Evolutionary conservation across 2,113 vertebrate species (phyloP).

Genomic region (Amphiprion ocellaris): DNA sequence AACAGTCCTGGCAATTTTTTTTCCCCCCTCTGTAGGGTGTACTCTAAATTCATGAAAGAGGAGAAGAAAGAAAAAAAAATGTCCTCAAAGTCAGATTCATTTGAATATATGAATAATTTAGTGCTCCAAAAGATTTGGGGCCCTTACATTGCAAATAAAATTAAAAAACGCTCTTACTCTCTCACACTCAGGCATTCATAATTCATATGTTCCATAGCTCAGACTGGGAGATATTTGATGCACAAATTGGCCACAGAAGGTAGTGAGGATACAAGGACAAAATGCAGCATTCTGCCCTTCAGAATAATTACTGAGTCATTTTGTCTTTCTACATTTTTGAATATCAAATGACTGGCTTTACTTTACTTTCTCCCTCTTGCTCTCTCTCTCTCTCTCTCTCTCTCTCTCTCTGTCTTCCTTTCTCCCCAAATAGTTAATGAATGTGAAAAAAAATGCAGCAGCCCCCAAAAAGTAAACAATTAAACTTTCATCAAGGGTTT

Average conservation of each 20-base stretch:
- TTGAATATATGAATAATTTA: slow-evolving; percentile 83
- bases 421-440: slow-evolving; percentile 41
- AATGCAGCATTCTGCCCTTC: slow-evolving; percentile 27
- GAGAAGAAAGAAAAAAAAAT: slow-evolving; percentile 61
- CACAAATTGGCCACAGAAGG: not conserved
- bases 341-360: slow-evolving; percentile 23
- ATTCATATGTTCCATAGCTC: slow-evolving; percentile 64
- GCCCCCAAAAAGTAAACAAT: slow-evolving; percentile 48
- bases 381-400: not conserved
- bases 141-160: slow-evolving; percentile 68
- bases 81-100: slow-evolving; percentile 73
- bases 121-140: slow-evolving; percentile 60
- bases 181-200: slow-evolving; percentile 64
- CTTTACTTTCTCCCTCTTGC: not conserved
- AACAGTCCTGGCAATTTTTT: slow-evolving; percentile 49
- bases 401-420: not conserved
- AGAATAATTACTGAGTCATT: slow-evolving; percentile 21
- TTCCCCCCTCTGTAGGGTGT: slow-evolving; percentile 49
- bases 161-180: slow-evolving; percentile 44
- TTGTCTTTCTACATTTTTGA: slow-evolving; percentile 23
- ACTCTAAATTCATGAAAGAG: slow-evolving; percentile 68
- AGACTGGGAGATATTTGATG: slow-evolving; percentile 26
- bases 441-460: not conserved
- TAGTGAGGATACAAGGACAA: slow-evolving; percentile 10
- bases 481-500: slow-evolving; percentile 58